A percentile compares a stretch with the other conserved stretches of the same genome.
These are phyloP conservation scores for Philopedon plagiatum DNA, from an alignment of 2,888 invertebrate species.

Conservation along the genomic window DNA sequence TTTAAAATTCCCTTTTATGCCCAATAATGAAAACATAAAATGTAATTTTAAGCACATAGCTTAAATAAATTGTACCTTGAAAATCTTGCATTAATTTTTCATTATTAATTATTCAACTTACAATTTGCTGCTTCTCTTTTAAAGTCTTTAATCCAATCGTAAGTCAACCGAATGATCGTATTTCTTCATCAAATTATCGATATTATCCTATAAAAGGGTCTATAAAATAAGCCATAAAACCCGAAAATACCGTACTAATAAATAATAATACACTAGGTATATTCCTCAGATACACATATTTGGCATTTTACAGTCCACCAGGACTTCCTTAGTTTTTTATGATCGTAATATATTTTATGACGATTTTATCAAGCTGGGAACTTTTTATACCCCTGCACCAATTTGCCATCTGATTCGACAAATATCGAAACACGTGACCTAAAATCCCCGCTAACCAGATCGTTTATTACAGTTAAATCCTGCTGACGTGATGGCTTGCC, in stretches of 20 bases:
- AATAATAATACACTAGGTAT: constrained; percentile 9
- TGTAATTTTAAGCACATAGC: too few species aligned
- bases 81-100: too few species aligned
- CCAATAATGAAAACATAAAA: too few species aligned
- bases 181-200: constrained; percentile 10
- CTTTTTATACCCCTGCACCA: constrained; percentile 25
- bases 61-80: too few species aligned
- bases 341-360: constrained; percentile 32
- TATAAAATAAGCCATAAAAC: constrained; percentile 30
- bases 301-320: constrained; percentile 37
- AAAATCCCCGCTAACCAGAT: background rate
- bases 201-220: constrained; percentile 10
- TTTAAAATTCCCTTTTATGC: too few species aligned
- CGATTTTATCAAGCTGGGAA: constrained; percentile 18
- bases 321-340: constrained; percentile 30
- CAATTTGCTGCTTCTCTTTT: background rate
- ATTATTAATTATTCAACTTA: too few species aligned
- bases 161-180: background rate
- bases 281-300: constrained; percentile 33
- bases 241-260: constrained; percentile 32
- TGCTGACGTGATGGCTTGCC: constrained; percentile 15
- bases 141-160: background rate
- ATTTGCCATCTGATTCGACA: constrained; percentile 26
- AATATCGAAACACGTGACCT: constrained; percentile 23
- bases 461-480: constrained; percentile 22